phyloP scores from a whole-genome alignment of 2,888 invertebrate genomes.

The Phytoseiulus persimilis region DNA sequence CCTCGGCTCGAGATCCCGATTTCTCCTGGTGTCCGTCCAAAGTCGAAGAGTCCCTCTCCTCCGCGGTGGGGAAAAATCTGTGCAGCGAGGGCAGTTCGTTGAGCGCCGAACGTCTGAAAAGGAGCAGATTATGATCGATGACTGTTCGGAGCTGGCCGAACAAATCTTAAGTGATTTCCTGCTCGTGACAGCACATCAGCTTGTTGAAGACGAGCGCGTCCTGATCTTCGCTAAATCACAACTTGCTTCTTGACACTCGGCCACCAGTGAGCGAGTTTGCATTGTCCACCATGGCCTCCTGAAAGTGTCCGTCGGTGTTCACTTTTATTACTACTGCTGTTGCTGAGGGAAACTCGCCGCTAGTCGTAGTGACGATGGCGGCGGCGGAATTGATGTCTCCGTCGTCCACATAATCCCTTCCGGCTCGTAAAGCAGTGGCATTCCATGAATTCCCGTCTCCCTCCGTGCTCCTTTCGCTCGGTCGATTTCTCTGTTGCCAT shows the following conservation, averaged over 20 bases:
- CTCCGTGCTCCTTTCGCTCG: background rate
- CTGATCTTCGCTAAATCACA: background rate
- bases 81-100: background rate
- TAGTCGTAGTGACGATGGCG: background rate
- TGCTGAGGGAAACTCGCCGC: background rate
- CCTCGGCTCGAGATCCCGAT: background rate
- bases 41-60: background rate
- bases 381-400: background rate
- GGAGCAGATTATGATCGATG: background rate
- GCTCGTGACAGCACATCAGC: constrained; percentile 5
- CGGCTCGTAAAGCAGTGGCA: background rate
- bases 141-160: background rate
- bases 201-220: background rate
- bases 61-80: background rate
- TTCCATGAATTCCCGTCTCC: background rate
- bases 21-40: background rate
- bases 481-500: background rate
- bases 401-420: background rate
- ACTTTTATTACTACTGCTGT: background rate
- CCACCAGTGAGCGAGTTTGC: background rate
- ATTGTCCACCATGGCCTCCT: background rate
- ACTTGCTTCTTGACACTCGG: background rate
- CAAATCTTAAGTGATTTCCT: constrained; percentile 5
- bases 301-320: background rate
- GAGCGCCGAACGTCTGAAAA: background rate